phyloP scores from a whole-genome alignment of 2,888 invertebrate species.

The Leuctra nigra region DNA sequence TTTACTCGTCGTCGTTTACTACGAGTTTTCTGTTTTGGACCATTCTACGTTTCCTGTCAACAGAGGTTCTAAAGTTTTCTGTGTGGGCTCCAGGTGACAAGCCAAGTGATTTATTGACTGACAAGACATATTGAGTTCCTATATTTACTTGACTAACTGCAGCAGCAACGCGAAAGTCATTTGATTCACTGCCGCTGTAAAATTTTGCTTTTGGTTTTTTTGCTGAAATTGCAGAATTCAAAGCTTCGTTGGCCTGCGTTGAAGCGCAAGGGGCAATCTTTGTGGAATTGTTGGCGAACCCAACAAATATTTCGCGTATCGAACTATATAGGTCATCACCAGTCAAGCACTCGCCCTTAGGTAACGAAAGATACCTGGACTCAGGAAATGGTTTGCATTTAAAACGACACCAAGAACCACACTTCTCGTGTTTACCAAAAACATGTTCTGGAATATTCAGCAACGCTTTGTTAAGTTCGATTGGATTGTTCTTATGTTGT shows the following conservation, averaged over 20 bases:
- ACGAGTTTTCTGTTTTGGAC: background rate
- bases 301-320: background rate
- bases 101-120: background rate
- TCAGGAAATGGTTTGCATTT: background rate
- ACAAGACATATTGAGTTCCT: background rate
- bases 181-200: conserved; percentile 2
- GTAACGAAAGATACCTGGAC: background rate
- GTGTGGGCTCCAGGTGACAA: background rate
- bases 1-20: too few species aligned
- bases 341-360: background rate
- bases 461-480: background rate
- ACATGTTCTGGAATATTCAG: background rate
- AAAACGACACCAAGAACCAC: background rate
- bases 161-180: background rate
- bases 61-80: background rate
- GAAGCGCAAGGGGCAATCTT: conserved; percentile 9
- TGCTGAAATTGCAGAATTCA: background rate
- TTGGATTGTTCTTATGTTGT: background rate
- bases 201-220: conserved; percentile 11
- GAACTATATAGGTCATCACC: background rate
- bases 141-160: background rate
- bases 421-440: background rate
- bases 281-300: background rate
- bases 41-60: background rate
- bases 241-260: background rate